phyloP scores from a whole-genome alignment of 2,888 invertebrate genomes.

The Acleris laterana region DNA sequence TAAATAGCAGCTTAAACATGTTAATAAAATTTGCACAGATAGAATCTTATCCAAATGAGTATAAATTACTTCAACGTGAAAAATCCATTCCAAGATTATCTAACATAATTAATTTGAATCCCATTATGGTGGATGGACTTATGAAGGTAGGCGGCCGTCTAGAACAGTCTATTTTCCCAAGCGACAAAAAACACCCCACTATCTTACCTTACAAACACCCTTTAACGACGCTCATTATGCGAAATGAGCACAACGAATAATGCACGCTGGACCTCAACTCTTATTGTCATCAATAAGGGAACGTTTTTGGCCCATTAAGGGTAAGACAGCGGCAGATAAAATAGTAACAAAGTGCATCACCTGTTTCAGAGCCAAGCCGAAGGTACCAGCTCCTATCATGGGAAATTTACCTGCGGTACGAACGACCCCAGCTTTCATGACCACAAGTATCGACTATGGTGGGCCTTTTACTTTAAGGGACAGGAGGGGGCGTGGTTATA shows the following conservation, averaged over 20 bases:
- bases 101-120: slow-evolving; percentile 6
- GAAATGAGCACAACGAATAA: background rate
- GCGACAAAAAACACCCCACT: slow-evolving; percentile 1
- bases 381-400: background rate
- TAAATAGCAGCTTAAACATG: slow-evolving; percentile 5
- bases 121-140: slow-evolving; percentile 9
- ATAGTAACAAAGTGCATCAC: slow-evolving; percentile 3
- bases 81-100: slow-evolving; percentile 7
- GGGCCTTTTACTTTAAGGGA: background rate
- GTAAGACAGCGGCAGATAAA: background rate
- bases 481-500: background rate
- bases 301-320: slow-evolving; percentile 6
- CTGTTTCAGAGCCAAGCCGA: slow-evolving; percentile 13
- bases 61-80: slow-evolving; percentile 7
- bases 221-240: background rate
- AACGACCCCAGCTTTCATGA: too few relatives aligned
- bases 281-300: slow-evolving; percentile 1
- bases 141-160: slow-evolving; percentile 4
- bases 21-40: slow-evolving; percentile 15
- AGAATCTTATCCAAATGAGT: slow-evolving; percentile 15
- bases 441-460: background rate
- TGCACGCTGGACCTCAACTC: slow-evolving; percentile 12
- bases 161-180: background rate
- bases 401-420: background rate
- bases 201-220: slow-evolving; percentile 5